Base-by-base conservation (phyloP, 2,797 vertebrate genomes). In the Erethizon dorsatum region DNA sequence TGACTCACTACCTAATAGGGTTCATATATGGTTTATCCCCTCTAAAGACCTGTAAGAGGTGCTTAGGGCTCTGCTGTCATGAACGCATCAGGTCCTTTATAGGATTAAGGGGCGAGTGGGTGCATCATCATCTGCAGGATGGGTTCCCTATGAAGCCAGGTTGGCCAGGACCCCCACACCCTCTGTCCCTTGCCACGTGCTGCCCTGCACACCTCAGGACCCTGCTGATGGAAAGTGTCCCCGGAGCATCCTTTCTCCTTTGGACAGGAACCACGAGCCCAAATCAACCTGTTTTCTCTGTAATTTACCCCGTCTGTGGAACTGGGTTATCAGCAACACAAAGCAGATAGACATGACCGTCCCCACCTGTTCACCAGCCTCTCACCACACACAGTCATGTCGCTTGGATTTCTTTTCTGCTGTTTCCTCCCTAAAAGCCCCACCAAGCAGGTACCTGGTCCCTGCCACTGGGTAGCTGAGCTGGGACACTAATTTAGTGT, bases 401-500 rank as follows among this genome's bases (percentile, higher is more conserved):
- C 54, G 63, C 26, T 31, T 71, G 93, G 41, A 91, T 98, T 98
- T 95, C 88, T 79, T 97, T 97, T 54, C 80, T 96, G 85, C 78
- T 59, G 50, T 96, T 96, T 87, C 71, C 91, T 95, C 97, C 95
- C 96, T 97, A 87, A 96, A 95, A 96, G 75, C 83, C 84, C 89
- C 63, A 52, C 82, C 75, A 52, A 87, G 86, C 41, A 95, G 80
- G 41, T 97, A 78, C 69, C 94, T 57, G 63, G 92, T 93, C 93
- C 96, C 82, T 54, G 83, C 84, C 95, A 95, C 82, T 97, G 91
- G 65, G 96, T 96, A 94, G 93, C 80, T 93, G 95, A 89, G 88
- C 59, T 97, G 97, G 94, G 93, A 83, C 93, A 94, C 98, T 97
- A 97, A 97, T 97, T 98, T 96, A 90, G 95, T 79, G 95, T 78